These are phyloP conservation scores for Axinella damicornis DNA, from an alignment of 37 sponge, comb jelly and placozoan genomes.

Conservation along the genomic window DNA sequence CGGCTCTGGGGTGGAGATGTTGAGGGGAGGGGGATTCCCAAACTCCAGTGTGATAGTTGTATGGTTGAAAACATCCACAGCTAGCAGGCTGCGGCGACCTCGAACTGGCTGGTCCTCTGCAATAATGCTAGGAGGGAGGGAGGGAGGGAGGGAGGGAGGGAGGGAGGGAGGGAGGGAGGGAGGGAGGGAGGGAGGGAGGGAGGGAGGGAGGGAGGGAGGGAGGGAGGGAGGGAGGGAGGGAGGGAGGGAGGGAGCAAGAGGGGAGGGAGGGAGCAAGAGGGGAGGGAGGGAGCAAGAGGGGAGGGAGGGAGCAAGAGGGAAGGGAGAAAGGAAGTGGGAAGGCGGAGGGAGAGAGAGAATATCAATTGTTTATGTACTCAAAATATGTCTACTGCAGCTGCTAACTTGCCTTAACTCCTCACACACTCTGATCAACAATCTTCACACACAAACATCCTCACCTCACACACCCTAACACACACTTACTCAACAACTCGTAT, in stretches of 20 bases:
- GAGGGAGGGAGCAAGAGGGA: not conserved
- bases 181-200: no score
- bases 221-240: not conserved
- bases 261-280: not conserved
- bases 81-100: slow-evolving; percentile 3
- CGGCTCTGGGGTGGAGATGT: slow-evolving; percentile 28
- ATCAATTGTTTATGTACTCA: not conserved
- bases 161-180: not conserved
- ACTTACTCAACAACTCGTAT: slow-evolving; percentile 81
- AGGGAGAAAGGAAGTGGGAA: no score
- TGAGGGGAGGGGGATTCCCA: slow-evolving; percentile 57
- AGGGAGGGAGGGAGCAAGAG: no score
- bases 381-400: not conserved
- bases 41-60: slow-evolving; percentile 60
- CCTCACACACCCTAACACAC: not conserved
- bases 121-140: slow-evolving; percentile 12
- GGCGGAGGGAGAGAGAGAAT: not conserved
- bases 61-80: not conserved
- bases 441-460: not conserved
- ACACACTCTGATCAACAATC: not conserved
- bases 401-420: not conserved
- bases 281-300: not conserved
- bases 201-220: not conserved
- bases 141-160: no score
- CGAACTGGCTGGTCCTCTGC: not conserved